These are phyloP conservation scores for Bombus difficillimus DNA, from an alignment of 1,140 invertebrate species.

Conservation along the genomic window DNA sequence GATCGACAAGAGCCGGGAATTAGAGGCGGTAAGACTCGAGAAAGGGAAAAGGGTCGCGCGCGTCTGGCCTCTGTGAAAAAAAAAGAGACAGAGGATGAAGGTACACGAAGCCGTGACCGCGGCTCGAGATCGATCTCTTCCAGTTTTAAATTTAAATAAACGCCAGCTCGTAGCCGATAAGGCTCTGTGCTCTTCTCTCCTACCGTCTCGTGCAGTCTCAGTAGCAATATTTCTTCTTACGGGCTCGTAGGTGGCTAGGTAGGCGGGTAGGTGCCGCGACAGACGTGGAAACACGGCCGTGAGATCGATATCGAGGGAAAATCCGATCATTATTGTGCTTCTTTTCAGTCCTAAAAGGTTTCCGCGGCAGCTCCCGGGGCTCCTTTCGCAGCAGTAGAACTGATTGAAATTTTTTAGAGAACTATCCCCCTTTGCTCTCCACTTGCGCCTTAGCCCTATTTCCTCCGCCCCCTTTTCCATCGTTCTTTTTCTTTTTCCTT, in stretches of 20 bases:
- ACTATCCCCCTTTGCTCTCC: neutral
- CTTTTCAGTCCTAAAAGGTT: conserved; percentile 54
- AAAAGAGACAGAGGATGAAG: conserved; percentile 53
- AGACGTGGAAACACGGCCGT: conserved; percentile 42
- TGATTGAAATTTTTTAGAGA: conserved; percentile 52
- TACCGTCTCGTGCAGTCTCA: neutral
- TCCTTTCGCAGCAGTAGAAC: conserved; percentile 28
- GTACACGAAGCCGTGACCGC: conserved; percentile 59
- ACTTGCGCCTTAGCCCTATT: neutral
- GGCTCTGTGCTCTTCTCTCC: conserved; percentile 53
- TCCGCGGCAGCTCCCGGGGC: conserved; percentile 21
- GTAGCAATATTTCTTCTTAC: conserved; percentile 64
- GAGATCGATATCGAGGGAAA: conserved; percentile 64
- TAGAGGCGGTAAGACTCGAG: conserved; percentile 66
- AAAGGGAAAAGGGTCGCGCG: conserved; percentile 33
- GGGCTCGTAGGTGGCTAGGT: conserved; percentile 27
- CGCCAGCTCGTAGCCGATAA: conserved; percentile 76
- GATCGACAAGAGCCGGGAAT: conserved; percentile 77
- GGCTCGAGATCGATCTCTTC: conserved; percentile 76
- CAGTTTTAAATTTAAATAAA: conserved; percentile 82
- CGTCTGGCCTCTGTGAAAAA: conserved; percentile 51
- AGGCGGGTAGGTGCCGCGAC: conserved; percentile 28
- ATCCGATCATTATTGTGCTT: conserved; percentile 61
- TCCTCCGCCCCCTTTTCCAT: neutral
- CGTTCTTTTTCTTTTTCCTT: neutral